phyloP scores from a whole-genome alignment of 2,797 vertebrate species.

The Knipowitschia caucasica region DNA sequence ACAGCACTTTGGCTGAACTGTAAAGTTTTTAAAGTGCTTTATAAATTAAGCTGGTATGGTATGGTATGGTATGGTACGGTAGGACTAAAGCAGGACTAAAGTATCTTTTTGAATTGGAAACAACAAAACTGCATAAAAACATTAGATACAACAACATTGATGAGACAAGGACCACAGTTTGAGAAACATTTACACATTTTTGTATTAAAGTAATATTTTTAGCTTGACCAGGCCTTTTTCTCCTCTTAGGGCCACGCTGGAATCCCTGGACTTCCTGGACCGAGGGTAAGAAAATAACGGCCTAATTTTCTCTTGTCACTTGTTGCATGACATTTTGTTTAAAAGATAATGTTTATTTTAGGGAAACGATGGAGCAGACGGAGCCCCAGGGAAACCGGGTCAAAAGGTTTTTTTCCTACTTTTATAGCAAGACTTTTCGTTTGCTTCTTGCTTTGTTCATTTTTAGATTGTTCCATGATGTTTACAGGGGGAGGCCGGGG shows the following conservation, averaged over 20 bases:
- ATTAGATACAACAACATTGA: neutral
- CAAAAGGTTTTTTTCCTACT: constrained; percentile 46
- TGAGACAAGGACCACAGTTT: too few species aligned
- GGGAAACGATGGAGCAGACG: constrained; percentile 55
- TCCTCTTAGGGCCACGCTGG: constrained; percentile 67
- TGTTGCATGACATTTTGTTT: neutral
- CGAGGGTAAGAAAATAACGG: constrained; percentile 58
- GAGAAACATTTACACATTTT: too few species aligned
- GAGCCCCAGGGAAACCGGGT: constrained; percentile 48
- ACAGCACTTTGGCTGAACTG: too few species aligned
- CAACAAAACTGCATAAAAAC: neutral
- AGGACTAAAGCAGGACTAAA: neutral
- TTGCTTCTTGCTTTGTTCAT: neutral
- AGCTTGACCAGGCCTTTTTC: too few species aligned
- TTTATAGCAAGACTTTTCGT: neutral
- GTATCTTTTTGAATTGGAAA: neutral
- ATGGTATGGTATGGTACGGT: too few species aligned
- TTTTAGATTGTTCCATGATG: constrained; percentile 13
- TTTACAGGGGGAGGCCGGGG: constrained; percentile 76
- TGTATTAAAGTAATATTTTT: too few species aligned
- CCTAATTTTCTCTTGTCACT: neutral
- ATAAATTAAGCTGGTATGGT: too few species aligned
- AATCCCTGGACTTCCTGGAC: constrained; percentile 67
- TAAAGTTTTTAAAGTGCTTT: too few species aligned
- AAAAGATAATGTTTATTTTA: constrained; percentile 17